These are phyloP conservation scores for Phrynosoma platyrhinos DNA, from an alignment of 2,113 vertebrate species.

Conservation along the genomic window DNA sequence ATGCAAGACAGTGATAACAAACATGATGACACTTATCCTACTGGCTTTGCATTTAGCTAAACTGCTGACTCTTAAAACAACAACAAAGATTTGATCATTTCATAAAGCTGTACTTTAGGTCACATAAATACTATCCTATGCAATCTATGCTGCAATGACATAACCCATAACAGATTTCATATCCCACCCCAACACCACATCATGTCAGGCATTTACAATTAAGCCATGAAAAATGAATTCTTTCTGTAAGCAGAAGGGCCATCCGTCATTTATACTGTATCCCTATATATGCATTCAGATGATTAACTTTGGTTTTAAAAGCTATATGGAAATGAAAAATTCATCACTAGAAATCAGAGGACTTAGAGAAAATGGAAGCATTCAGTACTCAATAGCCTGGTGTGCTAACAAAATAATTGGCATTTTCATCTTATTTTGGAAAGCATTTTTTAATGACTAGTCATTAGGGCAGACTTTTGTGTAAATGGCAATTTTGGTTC, in stretches of 20 bases:
- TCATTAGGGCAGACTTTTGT: slow-evolving; percentile 28
- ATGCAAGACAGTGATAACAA: not conserved
- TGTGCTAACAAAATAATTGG: not conserved
- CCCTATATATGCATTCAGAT: slow-evolving; percentile 27
- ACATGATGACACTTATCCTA: not conserved
- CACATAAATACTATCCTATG: slow-evolving; percentile 28
- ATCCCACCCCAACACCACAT: not conserved
- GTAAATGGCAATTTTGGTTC: not conserved
- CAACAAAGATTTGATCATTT: slow-evolving; percentile 30
- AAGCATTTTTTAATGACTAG: slow-evolving; percentile 17
- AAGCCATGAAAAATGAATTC: slow-evolving; percentile 39
- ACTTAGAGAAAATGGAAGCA: slow-evolving; percentile 45
- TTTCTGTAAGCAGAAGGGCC: slow-evolving; percentile 33
- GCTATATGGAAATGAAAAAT: slow-evolving; percentile 27
- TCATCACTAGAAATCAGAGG: slow-evolving; percentile 37
- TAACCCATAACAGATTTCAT: slow-evolving; percentile 25
- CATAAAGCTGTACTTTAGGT: slow-evolving; percentile 29
- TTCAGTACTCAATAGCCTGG: slow-evolving; percentile 19
- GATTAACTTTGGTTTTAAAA: slow-evolving; percentile 41
- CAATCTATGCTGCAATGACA: slow-evolving; percentile 21
- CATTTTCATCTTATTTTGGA: slow-evolving; percentile 21
- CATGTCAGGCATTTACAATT: slow-evolving; percentile 3
- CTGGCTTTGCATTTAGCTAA: slow-evolving; percentile 42
- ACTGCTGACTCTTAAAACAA: slow-evolving; percentile 19
- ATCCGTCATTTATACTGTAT: not conserved